phyloP scores from a whole-genome alignment of 2,113 vertebrate species.

The Monarcha castaneiventris region DNA sequence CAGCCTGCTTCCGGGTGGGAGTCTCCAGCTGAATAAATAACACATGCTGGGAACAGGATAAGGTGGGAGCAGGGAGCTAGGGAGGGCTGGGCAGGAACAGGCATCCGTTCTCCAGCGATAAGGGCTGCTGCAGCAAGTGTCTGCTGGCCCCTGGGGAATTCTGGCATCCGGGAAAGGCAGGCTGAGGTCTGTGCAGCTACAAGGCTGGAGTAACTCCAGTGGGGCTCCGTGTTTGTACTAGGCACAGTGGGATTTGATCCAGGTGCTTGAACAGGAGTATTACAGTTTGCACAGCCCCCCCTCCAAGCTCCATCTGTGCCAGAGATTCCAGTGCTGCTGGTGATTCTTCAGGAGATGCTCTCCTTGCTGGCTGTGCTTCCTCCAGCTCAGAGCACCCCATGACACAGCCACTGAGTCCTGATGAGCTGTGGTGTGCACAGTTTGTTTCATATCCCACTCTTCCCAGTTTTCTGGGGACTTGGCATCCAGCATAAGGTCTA shows the following conservation, averaged over 20 bases:
- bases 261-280: neutral
- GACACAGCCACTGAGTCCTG: neutral
- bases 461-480: neutral
- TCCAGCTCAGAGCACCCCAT: neutral
- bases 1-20: neutral
- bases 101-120: neutral
- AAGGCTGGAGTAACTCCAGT: neutral
- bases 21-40: constrained; percentile 1
- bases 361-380: neutral
- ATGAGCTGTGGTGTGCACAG: neutral
- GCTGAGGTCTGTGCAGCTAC: neutral
- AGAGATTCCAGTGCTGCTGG: neutral
- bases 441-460: neutral
- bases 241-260: neutral
- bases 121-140: neutral
- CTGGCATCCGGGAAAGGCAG: neutral
- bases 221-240: neutral
- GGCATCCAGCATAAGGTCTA: neutral
- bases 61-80: constrained; percentile 26
- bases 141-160: neutral
- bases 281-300: neutral
- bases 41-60: constrained; percentile 30
- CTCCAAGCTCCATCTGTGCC: neutral
- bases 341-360: neutral
- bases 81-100: neutral